Conservation (phyloP, 2,888 invertebrate genomes). For the Neoitamus cyanurus region DNA sequence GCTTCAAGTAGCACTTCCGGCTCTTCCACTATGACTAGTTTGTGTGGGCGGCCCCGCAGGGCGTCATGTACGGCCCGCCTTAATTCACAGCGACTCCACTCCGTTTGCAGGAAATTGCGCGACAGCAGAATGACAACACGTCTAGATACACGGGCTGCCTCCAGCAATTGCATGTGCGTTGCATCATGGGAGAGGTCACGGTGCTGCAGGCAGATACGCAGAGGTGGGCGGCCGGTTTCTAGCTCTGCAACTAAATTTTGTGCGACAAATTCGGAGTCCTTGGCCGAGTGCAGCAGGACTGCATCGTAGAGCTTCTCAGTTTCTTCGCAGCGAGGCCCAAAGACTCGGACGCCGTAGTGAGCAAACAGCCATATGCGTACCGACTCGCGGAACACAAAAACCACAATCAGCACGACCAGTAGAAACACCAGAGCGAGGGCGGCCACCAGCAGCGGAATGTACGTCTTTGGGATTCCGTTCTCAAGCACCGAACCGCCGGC, state of each 20-base stretch:
- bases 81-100: constrained; percentile 93
- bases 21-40: constrained; percentile 89
- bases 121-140: constrained; percentile 89
- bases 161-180: constrained; percentile 72
- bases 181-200: constrained; percentile 83
- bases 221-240: constrained; percentile 80
- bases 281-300: constrained; percentile 91
- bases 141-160: constrained; percentile 88
- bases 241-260: constrained; percentile 86
- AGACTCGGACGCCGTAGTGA: constrained; percentile 85
- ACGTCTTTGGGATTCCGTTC: constrained; percentile 82
- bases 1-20: constrained; percentile 84
- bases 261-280: constrained; percentile 89
- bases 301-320: constrained; percentile 90
- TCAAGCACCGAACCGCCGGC: constrained; percentile 81
- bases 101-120: constrained; percentile 90
- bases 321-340: constrained; percentile 81
- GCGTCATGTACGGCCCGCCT: constrained; percentile 91
- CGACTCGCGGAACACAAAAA: constrained; percentile 87
- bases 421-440: constrained; percentile 82
- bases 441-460: constrained; percentile 85
- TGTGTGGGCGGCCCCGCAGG: constrained; percentile 84
- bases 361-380: constrained; percentile 88
- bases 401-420: constrained; percentile 78
- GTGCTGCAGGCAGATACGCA: constrained; percentile 89